These are phyloP conservation scores for Esox lucius DNA, from an alignment of 2,797 vertebrate species.

Conservation along the genomic window DNA sequence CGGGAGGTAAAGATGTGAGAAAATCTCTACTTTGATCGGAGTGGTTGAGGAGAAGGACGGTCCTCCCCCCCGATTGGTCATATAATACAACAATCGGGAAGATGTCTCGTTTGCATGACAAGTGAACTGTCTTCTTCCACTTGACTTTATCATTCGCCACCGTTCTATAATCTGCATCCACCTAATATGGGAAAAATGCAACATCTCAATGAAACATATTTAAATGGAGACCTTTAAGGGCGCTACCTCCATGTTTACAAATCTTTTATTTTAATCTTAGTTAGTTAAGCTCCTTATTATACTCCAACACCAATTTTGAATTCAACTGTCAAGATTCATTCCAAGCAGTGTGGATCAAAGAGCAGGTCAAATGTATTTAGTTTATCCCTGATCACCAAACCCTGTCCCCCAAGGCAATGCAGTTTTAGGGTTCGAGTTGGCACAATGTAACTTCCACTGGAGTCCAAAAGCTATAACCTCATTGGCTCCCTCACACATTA, in stretches of 20 bases:
- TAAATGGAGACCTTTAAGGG: neutral
- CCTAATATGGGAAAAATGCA: too few relatives aligned
- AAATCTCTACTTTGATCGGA: conserved; percentile 63
- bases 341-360: neutral
- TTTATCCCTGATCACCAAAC: neutral
- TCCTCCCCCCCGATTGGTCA: conserved; percentile 44
- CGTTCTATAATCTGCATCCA: neutral
- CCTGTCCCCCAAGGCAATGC: neutral
- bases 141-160: neutral
- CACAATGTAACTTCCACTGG: neutral
- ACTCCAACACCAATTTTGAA: too few relatives aligned
- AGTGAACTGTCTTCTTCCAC: neutral
- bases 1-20: conserved; percentile 4
- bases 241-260: too few relatives aligned
- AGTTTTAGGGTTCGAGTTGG: neutral
- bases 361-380: neutral
- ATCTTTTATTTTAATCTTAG: neutral
- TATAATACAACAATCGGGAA: conserved; percentile 54
- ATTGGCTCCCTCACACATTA: conserved; percentile 10
- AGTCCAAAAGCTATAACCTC: neutral
- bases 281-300: neutral
- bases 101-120: conserved; percentile 46
- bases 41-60: conserved; percentile 60
- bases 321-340: neutral
- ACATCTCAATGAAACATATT: too few relatives aligned